Conservation (phyloP, 2,888 invertebrate genomes). For the Bellardia bayeri region DNA sequence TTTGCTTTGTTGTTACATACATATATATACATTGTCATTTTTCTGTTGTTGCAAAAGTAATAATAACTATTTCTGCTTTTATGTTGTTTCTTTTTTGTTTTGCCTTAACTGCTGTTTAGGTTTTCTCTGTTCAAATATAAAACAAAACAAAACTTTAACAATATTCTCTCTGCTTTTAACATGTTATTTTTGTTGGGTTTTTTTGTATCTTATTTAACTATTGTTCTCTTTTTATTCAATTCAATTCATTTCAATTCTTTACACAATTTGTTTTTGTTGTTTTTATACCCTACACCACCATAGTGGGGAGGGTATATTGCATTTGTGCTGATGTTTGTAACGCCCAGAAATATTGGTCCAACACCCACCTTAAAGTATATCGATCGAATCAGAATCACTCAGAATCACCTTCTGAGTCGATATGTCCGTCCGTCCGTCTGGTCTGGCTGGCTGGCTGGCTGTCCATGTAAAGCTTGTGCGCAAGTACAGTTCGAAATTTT, state of each 20-base stretch:
- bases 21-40: not conserved
- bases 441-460: no score
- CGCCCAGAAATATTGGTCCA: no score
- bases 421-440: no score
- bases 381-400: no score
- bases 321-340: no score
- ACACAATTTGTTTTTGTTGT: not conserved
- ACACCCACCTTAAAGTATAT: no score
- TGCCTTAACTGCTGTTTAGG: not conserved
- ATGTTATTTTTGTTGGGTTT: constrained; percentile 34
- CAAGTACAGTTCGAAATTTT: no score
- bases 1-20: not conserved
- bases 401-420: no score
- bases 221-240: constrained; percentile 37
- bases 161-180: constrained; percentile 40
- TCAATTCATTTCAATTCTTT: constrained; percentile 8
- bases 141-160: constrained; percentile 9
- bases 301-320: no score
- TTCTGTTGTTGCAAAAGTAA: constrained; percentile 25
- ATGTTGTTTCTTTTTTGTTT: not conserved
- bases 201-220: constrained; percentile 3
- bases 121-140: constrained; percentile 10
- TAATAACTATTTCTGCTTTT: constrained; percentile 10
- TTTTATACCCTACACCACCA: no score
- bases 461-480: no score